These are phyloP conservation scores for Albula goreensis DNA, from an alignment of 2,113 vertebrate species.

Conservation along the genomic window DNA sequence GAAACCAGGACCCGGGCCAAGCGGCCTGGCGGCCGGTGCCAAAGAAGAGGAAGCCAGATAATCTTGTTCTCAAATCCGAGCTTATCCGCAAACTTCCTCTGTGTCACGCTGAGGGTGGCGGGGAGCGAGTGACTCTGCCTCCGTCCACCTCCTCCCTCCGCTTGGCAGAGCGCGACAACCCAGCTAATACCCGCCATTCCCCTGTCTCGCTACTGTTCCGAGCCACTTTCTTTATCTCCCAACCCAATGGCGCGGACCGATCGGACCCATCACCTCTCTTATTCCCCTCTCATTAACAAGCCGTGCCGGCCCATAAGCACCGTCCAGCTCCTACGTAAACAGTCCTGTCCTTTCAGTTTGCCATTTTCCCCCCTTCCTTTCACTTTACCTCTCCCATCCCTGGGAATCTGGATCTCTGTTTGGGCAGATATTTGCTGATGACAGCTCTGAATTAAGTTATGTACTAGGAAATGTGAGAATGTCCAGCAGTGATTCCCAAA, in stretches of 20 bases:
- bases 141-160: conserved; percentile 54
- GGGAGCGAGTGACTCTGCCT: conserved; percentile 63
- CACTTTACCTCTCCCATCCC: background rate
- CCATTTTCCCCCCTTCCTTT: background rate
- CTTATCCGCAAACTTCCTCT: conserved; percentile 68
- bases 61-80: conserved; percentile 69
- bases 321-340: background rate
- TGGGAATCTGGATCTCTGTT: too few relatives aligned
- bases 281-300: background rate
- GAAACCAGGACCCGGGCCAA: conserved; percentile 36
- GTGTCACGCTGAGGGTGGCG: conserved; percentile 38
- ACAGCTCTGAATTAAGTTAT: background rate
- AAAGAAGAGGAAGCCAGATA: conserved; percentile 61
- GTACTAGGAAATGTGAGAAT: too few relatives aligned
- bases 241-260: background rate
- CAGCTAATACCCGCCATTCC: conserved; percentile 40
- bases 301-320: background rate
- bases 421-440: background rate
- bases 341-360: background rate
- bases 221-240: background rate
- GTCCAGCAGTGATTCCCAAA: too few relatives aligned
- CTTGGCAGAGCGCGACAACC: conserved; percentile 53
- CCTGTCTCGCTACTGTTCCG: background rate
- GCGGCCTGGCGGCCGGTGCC: conserved; percentile 10
- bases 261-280: too few relatives aligned